phyloP scores from a whole-genome alignment of 2,113 vertebrate genomes.

The Perca schrenkii region DNA sequence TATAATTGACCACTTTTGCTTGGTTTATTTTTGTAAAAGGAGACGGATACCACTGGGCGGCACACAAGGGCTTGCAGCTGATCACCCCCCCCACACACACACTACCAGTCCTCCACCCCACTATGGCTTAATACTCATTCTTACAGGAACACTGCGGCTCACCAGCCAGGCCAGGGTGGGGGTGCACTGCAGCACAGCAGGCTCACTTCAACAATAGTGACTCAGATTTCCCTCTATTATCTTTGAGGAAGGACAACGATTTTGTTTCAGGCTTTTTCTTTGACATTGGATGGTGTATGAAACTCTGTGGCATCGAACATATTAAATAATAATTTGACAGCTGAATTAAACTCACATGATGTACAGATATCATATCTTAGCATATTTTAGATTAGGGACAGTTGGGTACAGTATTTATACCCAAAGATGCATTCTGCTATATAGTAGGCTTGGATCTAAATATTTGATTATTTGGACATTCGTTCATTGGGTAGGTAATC shows the following conservation, averaged over 20 bases:
- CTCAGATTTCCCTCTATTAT: conserved; percentile 62
- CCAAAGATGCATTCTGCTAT: neutral
- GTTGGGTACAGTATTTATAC: neutral
- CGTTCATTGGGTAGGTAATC: no score
- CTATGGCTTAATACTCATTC: conserved; percentile 78
- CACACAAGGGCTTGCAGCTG: conserved; percentile 68
- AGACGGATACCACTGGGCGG: conserved; percentile 72
- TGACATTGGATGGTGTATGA: neutral
- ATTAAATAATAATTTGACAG: conserved; percentile 16
- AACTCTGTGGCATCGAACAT: neutral
- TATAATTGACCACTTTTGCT: conserved; percentile 52
- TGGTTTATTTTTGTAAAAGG: conserved; percentile 68
- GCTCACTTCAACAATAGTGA: conserved; percentile 65
- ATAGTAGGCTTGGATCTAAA: no score
- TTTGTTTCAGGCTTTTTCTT: conserved; percentile 23
- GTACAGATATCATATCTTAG: neutral
- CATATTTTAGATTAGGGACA: conserved; percentile 9
- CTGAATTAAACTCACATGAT: neutral
- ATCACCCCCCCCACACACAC: conserved; percentile 1
- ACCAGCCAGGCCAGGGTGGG: conserved; percentile 65
- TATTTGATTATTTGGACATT: no score
- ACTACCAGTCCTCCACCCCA: conserved; percentile 35
- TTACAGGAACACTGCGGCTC: conserved; percentile 75
- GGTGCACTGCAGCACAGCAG: conserved; percentile 75
- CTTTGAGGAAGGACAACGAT: conserved; percentile 39